Evolutionary conservation across 2,113 vertebrate species (phyloP), one percentile per base, ranked within the genome.

Genomic region (Hyperoodon ampullatus): DNA sequence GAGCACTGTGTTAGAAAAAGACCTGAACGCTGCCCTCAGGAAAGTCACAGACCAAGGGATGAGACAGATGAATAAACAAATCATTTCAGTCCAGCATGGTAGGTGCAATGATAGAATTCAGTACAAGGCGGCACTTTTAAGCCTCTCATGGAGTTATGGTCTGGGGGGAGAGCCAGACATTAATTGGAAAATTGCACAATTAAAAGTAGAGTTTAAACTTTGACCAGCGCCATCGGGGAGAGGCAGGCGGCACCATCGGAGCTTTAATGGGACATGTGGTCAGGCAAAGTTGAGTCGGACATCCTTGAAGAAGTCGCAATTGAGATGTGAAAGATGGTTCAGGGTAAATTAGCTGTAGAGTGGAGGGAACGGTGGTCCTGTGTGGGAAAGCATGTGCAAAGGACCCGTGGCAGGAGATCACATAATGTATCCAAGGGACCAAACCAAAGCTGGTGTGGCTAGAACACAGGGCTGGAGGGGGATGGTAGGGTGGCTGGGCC

Each of bases 1-100:
- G 92, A 97, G 68, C 13, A 21, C 82, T 10, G 8, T 66, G 86
- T 93, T 95, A 88, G 93, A 30, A 90, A 86, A 96, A 94, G 81
- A 58, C 71, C 85, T 35, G 14, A 85, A 74, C 6, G 3, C 33
- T 55, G 65, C 47, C 88, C 90, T 94, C 44, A 39, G 95, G 89
- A 94, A 96, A 92, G 13, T 39, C 84, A 96, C 8, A 86, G 72
- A 63, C 82, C 35, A 2, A 78, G 42, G 39, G 84, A 70, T 55
- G 68, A 94, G 95, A 86, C 55, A 55, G 68, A 93, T 7, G 61
- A 87, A 90, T 90, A 91, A 94, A 95, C 42, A 94, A 44, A 91
- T 68, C 11, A 3, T 35, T 83, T 77, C 30, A 35, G 87, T 35
- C 53, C 8, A 28, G 61, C 8, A 1, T 14, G 10, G 39, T n/a